Conservation (phyloP, 2,113 vertebrate genomes). For the Andinoacara biseriatus region DNA sequence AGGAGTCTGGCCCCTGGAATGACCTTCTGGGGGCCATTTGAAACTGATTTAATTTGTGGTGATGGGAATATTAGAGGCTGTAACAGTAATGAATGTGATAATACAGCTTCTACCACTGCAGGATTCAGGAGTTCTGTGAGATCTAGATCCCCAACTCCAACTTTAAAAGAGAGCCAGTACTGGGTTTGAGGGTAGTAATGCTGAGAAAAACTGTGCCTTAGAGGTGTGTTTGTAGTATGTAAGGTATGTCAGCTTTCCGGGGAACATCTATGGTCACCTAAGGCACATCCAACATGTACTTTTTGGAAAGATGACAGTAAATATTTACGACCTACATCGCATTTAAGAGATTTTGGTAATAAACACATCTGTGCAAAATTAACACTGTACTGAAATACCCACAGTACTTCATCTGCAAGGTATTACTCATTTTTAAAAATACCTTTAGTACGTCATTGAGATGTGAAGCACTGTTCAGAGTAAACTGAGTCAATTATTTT, state of each 20-base stretch:
- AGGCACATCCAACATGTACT: slow-evolving; percentile 5
- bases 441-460: too few species aligned
- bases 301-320: neutral
- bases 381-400: neutral
- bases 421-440: neutral
- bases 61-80: slow-evolving; percentile 3
- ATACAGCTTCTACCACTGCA: neutral
- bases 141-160: slow-evolving; percentile 72
- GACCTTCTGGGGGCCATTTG: slow-evolving; percentile 78
- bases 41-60: slow-evolving; percentile 63
- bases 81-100: slow-evolving; percentile 16
- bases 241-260: neutral
- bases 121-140: slow-evolving; percentile 32
- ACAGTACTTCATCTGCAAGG: neutral
- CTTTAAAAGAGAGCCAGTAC: slow-evolving; percentile 83
- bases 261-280: neutral
- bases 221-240: slow-evolving; percentile 6
- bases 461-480: neutral
- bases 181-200: slow-evolving; percentile 83
- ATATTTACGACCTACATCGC: neutral
- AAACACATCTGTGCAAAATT: slow-evolving; percentile 5
- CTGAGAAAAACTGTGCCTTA: slow-evolving; percentile 59
- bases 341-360: neutral
- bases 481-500: neutral
- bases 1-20: slow-evolving; percentile 61